Conservation (phyloP, 2,113 vertebrate genomes). For the Catharus fuscescens region DNA sequence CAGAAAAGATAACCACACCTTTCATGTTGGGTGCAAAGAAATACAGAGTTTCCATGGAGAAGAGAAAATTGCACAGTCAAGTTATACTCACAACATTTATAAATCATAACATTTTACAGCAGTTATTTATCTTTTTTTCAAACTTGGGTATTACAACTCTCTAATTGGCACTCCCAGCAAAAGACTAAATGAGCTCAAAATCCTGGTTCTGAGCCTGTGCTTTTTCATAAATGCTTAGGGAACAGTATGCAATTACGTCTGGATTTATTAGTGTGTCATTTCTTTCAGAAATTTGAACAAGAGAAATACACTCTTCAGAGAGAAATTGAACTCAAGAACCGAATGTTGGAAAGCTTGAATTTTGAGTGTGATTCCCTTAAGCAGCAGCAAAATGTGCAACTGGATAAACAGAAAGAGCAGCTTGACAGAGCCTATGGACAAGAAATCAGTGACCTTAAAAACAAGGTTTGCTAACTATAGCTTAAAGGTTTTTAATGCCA, state of each 20-base stretch:
- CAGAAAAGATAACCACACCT: background rate
- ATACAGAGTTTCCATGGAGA: background rate
- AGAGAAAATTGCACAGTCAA: background rate
- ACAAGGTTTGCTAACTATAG: constrained; percentile 81
- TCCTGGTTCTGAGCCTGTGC: background rate
- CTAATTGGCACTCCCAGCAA: background rate
- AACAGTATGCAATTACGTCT: background rate
- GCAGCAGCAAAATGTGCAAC: constrained; percentile 82
- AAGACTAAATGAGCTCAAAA: background rate
- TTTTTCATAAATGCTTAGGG: background rate
- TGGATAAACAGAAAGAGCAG: constrained; percentile 81
- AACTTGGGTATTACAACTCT: background rate
- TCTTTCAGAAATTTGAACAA: constrained; percentile 82
- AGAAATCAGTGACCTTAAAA: constrained; percentile 82
- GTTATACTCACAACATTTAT: background rate
- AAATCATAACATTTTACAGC: background rate
- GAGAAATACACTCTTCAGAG: constrained; percentile 90
- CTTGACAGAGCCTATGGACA: constrained; percentile 79
- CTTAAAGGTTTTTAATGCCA: background rate
- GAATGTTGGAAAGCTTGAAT: constrained; percentile 87
- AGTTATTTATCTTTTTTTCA: background rate
- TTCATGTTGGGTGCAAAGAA: background rate
- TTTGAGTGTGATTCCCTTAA: constrained; percentile 88
- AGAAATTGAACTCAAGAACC: constrained; percentile 88
- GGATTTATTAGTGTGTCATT: background rate